Percentiles rank a stretch among this genome's conserved stretches.
These are phyloP conservation scores for Eupithecia subumbrata DNA, from an alignment of 2,888 invertebrate genomes.

Conservation along the genomic window DNA sequence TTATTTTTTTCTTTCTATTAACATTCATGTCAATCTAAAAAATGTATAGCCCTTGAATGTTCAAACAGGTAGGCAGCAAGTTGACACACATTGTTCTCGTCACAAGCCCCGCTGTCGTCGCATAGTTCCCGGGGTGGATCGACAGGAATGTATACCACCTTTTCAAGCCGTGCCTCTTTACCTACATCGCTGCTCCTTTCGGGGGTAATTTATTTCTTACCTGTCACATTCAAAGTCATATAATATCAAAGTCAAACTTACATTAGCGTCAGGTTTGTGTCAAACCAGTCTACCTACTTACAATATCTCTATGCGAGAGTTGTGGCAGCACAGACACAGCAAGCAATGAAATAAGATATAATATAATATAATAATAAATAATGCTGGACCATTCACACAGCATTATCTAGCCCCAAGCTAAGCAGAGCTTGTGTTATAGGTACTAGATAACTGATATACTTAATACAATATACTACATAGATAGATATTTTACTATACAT, in stretches of 20 bases:
- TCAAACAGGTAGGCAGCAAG: constrained; percentile 34
- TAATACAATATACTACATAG: no score
- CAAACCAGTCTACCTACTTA: not conserved
- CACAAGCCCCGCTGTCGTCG: constrained; percentile 47
- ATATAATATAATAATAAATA: no score
- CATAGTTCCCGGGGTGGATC: constrained; percentile 61
- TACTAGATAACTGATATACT: no score
- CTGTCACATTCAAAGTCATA: not conserved
- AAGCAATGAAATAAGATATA: no score
- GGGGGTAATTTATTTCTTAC: not conserved
- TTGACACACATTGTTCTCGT: constrained; percentile 54
- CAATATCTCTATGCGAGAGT: no score
- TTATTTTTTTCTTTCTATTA: not conserved
- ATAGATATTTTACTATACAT: no score
- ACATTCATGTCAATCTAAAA: not conserved
- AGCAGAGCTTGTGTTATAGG: no score
- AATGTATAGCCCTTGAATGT: constrained; percentile 27
- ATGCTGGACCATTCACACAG: no score
- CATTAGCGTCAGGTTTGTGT: not conserved
- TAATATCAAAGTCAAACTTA: not conserved
- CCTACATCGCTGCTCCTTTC: not conserved
- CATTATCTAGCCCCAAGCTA: no score
- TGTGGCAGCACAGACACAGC: no score
- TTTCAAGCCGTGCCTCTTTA: constrained; percentile 53
- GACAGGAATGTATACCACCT: constrained; percentile 58